A percentile compares a stretch with the other conserved stretches of the same genome.
Conservation (phyloP, 2,113 vertebrate genomes). For the Neogale vison region DNA sequence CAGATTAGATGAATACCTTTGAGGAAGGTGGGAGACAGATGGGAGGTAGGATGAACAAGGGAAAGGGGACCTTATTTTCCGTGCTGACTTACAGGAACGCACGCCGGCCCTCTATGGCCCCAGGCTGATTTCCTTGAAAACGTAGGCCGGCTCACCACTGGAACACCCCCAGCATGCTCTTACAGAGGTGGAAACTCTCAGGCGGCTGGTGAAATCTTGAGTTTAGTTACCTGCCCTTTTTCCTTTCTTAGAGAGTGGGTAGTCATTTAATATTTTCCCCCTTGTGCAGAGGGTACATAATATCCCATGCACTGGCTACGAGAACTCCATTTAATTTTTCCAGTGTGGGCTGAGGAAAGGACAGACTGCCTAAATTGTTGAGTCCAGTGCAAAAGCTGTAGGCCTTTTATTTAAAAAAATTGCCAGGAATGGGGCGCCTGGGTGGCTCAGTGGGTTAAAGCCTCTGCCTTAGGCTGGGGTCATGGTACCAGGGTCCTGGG, state of each 20-base stretch:
- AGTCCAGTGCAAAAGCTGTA: neutral
- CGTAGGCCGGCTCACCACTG: neutral
- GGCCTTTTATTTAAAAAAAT: neutral
- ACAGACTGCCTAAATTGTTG: neutral
- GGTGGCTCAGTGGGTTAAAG: too few relatives aligned
- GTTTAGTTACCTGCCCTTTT: neutral
- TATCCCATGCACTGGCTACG: neutral
- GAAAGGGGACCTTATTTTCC: neutral
- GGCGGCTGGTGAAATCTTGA: neutral
- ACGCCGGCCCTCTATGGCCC: neutral
- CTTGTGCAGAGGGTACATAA: neutral
- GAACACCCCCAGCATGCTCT: neutral
- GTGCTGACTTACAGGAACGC: neutral
- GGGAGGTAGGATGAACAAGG: neutral
- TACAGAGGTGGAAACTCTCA: neutral
- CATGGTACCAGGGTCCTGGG: too few relatives aligned
- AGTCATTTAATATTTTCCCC: neutral
- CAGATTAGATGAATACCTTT: neutral
- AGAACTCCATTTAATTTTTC: neutral
- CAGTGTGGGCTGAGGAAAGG: neutral
- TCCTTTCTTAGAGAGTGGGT: neutral
- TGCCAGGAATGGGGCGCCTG: neutral
- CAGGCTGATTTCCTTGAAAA: neutral
- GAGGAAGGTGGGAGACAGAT: neutral
- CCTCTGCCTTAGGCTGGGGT: too few relatives aligned